These are phyloP conservation scores for Chanos chanos DNA, from an alignment of 2,797 vertebrate genomes.

Conservation along the genomic window DNA sequence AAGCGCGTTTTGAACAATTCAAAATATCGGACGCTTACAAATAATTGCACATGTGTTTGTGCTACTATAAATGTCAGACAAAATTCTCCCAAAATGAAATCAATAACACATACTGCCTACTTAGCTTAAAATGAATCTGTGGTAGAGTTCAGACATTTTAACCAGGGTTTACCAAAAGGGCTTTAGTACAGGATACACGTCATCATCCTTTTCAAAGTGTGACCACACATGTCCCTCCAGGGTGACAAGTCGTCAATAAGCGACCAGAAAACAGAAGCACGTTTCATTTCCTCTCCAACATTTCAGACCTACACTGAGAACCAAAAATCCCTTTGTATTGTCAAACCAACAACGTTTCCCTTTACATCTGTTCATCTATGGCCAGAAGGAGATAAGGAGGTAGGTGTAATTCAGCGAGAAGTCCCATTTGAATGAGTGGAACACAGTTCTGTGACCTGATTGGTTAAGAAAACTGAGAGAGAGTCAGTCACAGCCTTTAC, in stretches of 20 bases:
- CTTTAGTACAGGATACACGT: too few species aligned
- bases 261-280: slow-evolving; percentile 4
- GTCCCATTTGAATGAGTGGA: slow-evolving; percentile 15
- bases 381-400: slow-evolving; percentile 19
- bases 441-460: neutral
- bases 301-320: slow-evolving; percentile 1
- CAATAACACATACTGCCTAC: too few species aligned
- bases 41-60: too few species aligned
- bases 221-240: slow-evolving; percentile 12
- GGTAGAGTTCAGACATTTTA: too few species aligned
- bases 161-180: too few species aligned
- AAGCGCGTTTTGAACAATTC: too few species aligned
- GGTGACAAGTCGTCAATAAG: slow-evolving; percentile 1
- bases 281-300: slow-evolving; percentile 11
- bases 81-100: too few species aligned
- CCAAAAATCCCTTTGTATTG: slow-evolving; percentile 32
- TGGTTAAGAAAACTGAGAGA: slow-evolving; percentile 40
- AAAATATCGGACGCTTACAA: too few species aligned
- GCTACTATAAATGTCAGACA: too few species aligned
- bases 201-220: too few species aligned
- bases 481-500: slow-evolving; percentile 17
- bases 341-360: slow-evolving; percentile 31
- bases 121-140: too few species aligned
- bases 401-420: slow-evolving; percentile 32
- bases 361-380: slow-evolving; percentile 16